phyloP scores from a whole-genome alignment of 2,113 vertebrate species.

The Amphilophus citrinellus region DNA sequence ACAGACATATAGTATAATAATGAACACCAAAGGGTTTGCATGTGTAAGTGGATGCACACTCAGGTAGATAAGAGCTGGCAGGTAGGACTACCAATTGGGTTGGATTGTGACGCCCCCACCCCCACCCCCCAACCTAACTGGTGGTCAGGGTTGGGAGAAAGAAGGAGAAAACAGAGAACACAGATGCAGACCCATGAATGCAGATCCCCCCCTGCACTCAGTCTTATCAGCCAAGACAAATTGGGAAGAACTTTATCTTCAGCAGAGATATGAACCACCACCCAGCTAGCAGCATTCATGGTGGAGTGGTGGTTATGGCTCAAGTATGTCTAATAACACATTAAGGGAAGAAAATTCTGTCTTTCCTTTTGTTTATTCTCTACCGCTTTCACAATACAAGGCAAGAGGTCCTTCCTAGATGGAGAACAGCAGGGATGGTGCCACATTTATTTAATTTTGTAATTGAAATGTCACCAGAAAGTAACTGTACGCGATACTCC shows the following conservation, averaged over 20 bases:
- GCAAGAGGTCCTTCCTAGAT: not conserved
- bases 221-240: conserved; percentile 38
- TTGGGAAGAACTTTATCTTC: conserved; percentile 29
- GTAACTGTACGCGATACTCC: not conserved
- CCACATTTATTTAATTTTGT: not conserved
- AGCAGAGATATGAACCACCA: conserved; percentile 12
- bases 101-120: not conserved
- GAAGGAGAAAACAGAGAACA: not conserved
- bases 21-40: not conserved
- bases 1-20: not conserved
- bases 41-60: conserved; percentile 2
- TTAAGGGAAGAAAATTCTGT: not conserved
- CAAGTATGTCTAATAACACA: not conserved
- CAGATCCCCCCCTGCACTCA: not conserved
- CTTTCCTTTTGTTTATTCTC: not conserved
- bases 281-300: not conserved
- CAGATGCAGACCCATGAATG: not conserved
- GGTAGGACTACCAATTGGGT: not conserved
- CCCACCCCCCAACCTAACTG: not conserved
- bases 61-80: conserved; percentile 7
- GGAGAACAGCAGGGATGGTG: not conserved
- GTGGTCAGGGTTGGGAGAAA: not conserved
- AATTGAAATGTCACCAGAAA: not conserved
- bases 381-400: not conserved
- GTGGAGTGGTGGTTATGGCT: not conserved